Percentiles rank a stretch among this genome's conserved stretches.
phyloP scores from a whole-genome alignment of 2,113 vertebrate species.

The Archocentrus centrarchus region DNA sequence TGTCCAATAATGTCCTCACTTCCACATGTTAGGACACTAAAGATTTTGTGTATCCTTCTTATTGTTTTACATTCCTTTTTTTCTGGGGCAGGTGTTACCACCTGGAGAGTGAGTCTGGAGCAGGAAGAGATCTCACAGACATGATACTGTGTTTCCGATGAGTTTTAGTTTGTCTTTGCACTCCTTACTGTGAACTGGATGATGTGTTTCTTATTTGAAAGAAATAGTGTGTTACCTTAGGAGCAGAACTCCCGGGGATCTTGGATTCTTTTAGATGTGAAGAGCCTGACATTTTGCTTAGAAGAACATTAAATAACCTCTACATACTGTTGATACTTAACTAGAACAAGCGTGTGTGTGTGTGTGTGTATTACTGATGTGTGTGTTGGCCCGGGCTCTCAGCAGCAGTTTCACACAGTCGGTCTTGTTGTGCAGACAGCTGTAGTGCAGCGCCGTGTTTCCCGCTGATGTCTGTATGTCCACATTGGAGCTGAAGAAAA shows the following conservation, averaged over 20 bases:
- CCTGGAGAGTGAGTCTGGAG: neutral
- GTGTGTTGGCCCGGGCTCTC: constrained; percentile 65
- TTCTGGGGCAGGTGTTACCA: neutral
- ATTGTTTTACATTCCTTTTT: neutral
- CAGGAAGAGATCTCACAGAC: neutral
- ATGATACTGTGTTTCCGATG: neutral
- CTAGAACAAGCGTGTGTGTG: constrained; percentile 28
- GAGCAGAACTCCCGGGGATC: neutral
- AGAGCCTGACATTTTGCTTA: neutral
- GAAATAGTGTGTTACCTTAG: neutral
- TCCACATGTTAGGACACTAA: neutral
- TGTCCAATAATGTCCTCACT: neutral
- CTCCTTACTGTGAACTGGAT: neutral
- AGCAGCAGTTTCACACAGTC: constrained; percentile 76
- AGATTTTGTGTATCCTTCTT: neutral
- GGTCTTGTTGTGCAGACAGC: constrained; percentile 73
- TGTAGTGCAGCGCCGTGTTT: constrained; percentile 74
- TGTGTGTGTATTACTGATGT: constrained; percentile 56
- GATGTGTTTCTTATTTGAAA: neutral
- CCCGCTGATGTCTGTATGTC: constrained; percentile 63
- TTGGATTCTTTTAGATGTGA: neutral
- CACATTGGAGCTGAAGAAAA: constrained; percentile 49
- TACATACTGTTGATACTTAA: neutral
- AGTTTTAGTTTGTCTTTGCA: rapidly evolving
- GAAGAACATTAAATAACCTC: neutral